A percentile compares a stretch with the other conserved stretches of the same genome.
Evolutionary conservation across 2,888 invertebrate genomes (phyloP).

Genomic region (Auanema freiburgensis): DNA sequence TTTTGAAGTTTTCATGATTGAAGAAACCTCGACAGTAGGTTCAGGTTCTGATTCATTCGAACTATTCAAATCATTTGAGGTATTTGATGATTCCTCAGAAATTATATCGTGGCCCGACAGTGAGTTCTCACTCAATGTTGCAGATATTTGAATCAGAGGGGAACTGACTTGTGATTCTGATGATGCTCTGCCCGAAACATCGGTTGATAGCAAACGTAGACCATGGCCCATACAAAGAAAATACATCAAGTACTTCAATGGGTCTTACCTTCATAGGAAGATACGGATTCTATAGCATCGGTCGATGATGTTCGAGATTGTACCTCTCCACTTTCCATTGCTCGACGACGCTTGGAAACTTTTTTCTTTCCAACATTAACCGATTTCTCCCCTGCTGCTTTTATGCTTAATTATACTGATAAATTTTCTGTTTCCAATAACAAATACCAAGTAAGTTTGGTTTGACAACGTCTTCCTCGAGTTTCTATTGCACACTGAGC

Average conservation of each 20-base stretch:
- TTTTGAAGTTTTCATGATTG: too few relatives aligned
- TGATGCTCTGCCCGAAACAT: slow-evolving; percentile 4
- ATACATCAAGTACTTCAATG: too few relatives aligned
- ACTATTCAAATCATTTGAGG: too few relatives aligned
- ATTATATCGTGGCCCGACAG: too few relatives aligned
- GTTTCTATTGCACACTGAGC: slow-evolving; percentile 22
- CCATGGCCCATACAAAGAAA: slow-evolving; percentile 1
- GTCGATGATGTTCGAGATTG: background rate
- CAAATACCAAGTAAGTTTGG: slow-evolving; percentile 37
- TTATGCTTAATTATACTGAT: background rate
- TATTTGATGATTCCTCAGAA: too few relatives aligned
- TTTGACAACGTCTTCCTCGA: slow-evolving; percentile 34
- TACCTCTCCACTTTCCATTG: background rate
- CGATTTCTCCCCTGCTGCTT: background rate
- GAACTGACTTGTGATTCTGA: slow-evolving; percentile 1
- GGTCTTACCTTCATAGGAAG: slow-evolving; percentile 14
- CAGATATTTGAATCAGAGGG: background rate
- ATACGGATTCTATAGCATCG: slow-evolving; percentile 1
- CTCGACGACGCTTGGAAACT: background rate
- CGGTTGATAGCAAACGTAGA: slow-evolving; percentile 11
- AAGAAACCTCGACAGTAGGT: too few relatives aligned
- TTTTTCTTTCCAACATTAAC: background rate
- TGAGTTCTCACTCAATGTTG: too few relatives aligned
- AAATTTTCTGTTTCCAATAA: too few relatives aligned
- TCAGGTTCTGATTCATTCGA: too few relatives aligned